A percentile compares a stretch with the other conserved stretches of the same genome.
These are phyloP conservation scores for Thumatha senex DNA, from an alignment of 2,888 invertebrate genomes.

Conservation along the genomic window DNA sequence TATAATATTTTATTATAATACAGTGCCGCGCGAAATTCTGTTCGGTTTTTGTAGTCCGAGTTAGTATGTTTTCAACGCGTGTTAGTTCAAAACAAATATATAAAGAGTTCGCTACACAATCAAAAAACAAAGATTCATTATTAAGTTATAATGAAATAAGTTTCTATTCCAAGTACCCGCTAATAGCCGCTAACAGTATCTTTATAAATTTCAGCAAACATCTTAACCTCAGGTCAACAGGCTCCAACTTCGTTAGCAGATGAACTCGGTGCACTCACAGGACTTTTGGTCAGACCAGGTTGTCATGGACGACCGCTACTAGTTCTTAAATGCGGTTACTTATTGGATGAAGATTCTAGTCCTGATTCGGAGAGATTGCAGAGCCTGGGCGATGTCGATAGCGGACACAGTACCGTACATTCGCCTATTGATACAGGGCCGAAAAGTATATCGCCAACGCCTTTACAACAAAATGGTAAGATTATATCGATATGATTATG, in stretches of 20 bases:
- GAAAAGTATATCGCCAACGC: conserved; percentile 92
- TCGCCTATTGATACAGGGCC: conserved; percentile 93
- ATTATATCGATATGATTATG: conserved; percentile 2
- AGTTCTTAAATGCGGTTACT: conserved; percentile 89
- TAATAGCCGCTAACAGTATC: conserved; percentile 12
- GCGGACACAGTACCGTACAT: conserved; percentile 96
- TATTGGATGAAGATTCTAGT: conserved; percentile 91
- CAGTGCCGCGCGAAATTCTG: too few species aligned
- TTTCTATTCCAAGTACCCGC: too few species aligned
- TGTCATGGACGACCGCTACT: conserved; percentile 83
- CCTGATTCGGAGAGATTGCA: conserved; percentile 93
- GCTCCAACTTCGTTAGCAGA: conserved; percentile 87
- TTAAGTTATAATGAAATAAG: too few species aligned
- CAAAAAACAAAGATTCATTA: too few species aligned
- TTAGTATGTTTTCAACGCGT: too few species aligned
- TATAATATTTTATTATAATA: too few species aligned
- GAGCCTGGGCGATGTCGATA: conserved; percentile 90
- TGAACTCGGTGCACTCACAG: conserved; percentile 83
- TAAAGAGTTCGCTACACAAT: too few species aligned
- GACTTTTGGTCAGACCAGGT: conserved; percentile 63
- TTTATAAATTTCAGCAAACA: conserved; percentile 80
- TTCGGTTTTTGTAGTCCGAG: too few species aligned
- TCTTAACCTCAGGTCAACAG: conserved; percentile 85
- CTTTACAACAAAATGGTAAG: conserved; percentile 80
- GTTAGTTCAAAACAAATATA: too few species aligned